Conservation (phyloP, 2,113 vertebrate genomes). For the Siniperca chuatsi region DNA sequence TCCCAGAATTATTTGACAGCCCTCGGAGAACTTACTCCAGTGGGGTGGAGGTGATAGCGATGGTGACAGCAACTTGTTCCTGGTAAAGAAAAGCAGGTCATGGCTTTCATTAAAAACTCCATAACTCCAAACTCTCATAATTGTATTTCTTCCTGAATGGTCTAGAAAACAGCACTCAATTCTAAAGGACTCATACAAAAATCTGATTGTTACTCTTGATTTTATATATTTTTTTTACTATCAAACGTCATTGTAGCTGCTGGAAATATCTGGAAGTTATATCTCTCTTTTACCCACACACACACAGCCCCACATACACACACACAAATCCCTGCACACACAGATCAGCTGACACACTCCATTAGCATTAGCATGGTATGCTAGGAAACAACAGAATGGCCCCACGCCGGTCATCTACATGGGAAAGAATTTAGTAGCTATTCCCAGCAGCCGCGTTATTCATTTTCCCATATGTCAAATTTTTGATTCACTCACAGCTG, state of each 20-base stretch:
- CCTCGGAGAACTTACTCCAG: not conserved
- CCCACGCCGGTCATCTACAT: slow-evolving; percentile 24
- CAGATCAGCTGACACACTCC: slow-evolving; percentile 14
- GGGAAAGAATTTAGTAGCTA: slow-evolving; percentile 71
- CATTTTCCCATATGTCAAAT: slow-evolving; percentile 53
- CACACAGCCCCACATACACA: no score
- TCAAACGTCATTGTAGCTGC: not conserved
- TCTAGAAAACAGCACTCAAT: not conserved
- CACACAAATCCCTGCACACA: not conserved
- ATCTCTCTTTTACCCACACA: not conserved
- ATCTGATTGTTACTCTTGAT: not conserved
- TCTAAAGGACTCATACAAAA: not conserved
- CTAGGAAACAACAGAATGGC: slow-evolving; percentile 21
- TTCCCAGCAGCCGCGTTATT: slow-evolving; percentile 59
- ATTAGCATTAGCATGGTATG: not conserved
- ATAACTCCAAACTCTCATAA: no score
- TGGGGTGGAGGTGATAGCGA: not conserved
- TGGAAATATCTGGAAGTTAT: not conserved
- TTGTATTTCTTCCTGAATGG: no score
- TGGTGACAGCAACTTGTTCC: not conserved
- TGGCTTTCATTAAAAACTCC: not conserved
- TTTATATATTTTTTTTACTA: not conserved
- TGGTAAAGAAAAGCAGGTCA: not conserved
- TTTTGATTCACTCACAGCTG: slow-evolving; percentile 18
- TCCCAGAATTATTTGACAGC: slow-evolving; percentile 19